phyloP scores from a whole-genome alignment of 1,140 invertebrate genomes.

The Capitella teleta region DNA sequence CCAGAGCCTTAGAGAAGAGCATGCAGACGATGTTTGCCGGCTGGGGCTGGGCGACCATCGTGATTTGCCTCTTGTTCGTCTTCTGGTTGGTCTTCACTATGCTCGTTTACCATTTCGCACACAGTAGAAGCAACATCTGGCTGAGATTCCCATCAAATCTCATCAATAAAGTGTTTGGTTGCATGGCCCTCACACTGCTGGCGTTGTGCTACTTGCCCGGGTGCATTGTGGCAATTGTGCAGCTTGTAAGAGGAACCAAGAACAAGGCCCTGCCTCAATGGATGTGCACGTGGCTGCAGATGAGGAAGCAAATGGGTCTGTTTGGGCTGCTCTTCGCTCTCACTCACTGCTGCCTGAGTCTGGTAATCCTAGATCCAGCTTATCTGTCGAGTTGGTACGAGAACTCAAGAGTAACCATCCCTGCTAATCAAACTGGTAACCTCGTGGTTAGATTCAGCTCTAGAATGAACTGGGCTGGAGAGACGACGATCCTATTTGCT shows the following conservation, averaged over 20 bases:
- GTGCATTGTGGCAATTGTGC: constrained; percentile 24
- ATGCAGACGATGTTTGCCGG: constrained; percentile 21
- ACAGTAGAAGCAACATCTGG: constrained; percentile 20
- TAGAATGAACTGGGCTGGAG: too few species aligned
- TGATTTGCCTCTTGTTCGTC: constrained; percentile 25
- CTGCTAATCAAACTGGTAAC: too few species aligned
- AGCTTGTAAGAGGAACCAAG: constrained; percentile 30
- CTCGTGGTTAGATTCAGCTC: too few species aligned
- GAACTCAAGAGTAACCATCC: constrained; percentile 15
- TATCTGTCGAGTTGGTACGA: constrained; percentile 30
- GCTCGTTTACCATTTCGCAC: constrained; percentile 11
- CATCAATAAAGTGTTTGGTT: constrained; percentile 30
- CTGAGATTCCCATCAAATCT: constrained; percentile 31
- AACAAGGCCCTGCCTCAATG: constrained; percentile 27
- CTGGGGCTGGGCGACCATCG: constrained; percentile 26
- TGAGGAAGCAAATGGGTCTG: constrained; percentile 30
- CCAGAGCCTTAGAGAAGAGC: too few species aligned
- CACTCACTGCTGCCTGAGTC: constrained; percentile 26
- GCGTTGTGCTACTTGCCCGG: constrained; percentile 30
- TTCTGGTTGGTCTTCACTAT: constrained; percentile 26
- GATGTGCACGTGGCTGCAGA: constrained; percentile 30
- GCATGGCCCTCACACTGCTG: constrained; percentile 29
- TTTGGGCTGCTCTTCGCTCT: constrained; percentile 24
- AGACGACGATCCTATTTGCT: too few species aligned
- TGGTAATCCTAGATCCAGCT: constrained; percentile 27